Evolutionary conservation across 2,888 invertebrate genomes (phyloP).

Genomic region (Limenitis camilla): DNA sequence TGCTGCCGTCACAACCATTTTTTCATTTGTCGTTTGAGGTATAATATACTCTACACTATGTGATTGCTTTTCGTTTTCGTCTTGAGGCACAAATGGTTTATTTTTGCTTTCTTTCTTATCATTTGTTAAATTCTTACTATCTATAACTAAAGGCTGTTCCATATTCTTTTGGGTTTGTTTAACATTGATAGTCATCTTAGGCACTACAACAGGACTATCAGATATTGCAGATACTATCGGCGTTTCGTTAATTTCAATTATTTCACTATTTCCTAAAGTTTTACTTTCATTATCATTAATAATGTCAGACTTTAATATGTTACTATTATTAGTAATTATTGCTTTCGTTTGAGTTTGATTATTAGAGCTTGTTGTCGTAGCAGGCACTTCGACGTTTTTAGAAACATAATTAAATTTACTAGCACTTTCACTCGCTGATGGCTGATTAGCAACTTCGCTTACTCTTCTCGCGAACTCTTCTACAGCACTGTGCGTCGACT

Average conservation of each 20-base stretch:
- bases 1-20: constrained; percentile 17
- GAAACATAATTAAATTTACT: constrained; percentile 45
- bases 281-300: constrained; percentile 61
- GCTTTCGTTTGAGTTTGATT: constrained; percentile 56
- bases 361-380: constrained; percentile 41
- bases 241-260: constrained; percentile 62
- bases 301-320: constrained; percentile 63
- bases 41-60: constrained; percentile 21
- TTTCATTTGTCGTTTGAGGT: constrained; percentile 9
- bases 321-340: constrained; percentile 62
- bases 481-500: constrained; percentile 49
- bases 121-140: constrained; percentile 49
- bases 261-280: constrained; percentile 54
- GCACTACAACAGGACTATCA: constrained; percentile 79
- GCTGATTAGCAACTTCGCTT: constrained; percentile 58
- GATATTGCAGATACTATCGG: constrained; percentile 83
- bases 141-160: constrained; percentile 56
- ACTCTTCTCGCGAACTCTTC: constrained; percentile 69
- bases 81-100: constrained; percentile 51
- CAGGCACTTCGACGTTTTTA: constrained; percentile 47
- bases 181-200: constrained; percentile 64
- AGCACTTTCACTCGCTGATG: constrained; percentile 43
- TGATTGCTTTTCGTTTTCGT: constrained; percentile 40
- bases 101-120: constrained; percentile 54
- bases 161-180: constrained; percentile 58